These are phyloP conservation scores for Drosophila santomea DNA, from an alignment of 1,140 invertebrate species.

Conservation along the genomic window DNA sequence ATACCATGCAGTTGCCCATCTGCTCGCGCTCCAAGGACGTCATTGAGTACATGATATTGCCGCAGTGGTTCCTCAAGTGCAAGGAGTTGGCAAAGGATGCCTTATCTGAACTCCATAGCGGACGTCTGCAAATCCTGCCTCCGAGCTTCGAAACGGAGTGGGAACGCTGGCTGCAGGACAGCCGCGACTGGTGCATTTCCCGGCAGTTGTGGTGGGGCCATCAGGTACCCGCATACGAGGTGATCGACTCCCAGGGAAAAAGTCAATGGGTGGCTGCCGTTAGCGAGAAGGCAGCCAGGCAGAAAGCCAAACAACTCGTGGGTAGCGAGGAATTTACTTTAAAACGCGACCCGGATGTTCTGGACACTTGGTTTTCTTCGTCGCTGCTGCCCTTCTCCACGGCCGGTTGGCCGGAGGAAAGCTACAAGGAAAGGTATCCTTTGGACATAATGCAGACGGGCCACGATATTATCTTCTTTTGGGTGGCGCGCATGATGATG, in stretches of 20 bases:
- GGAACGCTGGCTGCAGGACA: constrained; percentile 92
- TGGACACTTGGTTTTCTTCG: constrained; percentile 99
- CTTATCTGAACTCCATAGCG: constrained; percentile 88
- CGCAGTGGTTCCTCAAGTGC: constrained; percentile 97
- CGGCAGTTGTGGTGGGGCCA: constrained; percentile 99
- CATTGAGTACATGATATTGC: constrained; percentile 94
- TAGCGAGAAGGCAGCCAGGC: constrained; percentile 87
- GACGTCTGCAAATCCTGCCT: constrained; percentile 92
- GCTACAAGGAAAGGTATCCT: constrained; percentile 91
- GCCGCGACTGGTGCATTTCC: constrained; percentile 98
- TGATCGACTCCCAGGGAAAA: constrained; percentile 82
- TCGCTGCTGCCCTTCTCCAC: constrained; percentile 95
- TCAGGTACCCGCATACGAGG: constrained; percentile 95
- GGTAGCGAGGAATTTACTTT: constrained; percentile 85
- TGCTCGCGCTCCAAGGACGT: constrained; percentile 98
- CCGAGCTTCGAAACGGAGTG: constrained; percentile 90
- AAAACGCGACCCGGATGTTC: constrained; percentile 95
- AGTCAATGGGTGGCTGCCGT: constrained; percentile 89
- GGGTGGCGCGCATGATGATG: constrained; percentile 99
- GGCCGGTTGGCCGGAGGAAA: constrained; percentile 94
- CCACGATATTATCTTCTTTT: constrained; percentile 99
- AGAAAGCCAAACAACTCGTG: constrained; percentile 88
- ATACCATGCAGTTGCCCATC: constrained; percentile 94
- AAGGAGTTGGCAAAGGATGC: constrained; percentile 89
- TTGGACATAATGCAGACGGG: constrained; percentile 97